Conservation (phyloP, 1,140 invertebrate species). For the Aricia agestis region DNA sequence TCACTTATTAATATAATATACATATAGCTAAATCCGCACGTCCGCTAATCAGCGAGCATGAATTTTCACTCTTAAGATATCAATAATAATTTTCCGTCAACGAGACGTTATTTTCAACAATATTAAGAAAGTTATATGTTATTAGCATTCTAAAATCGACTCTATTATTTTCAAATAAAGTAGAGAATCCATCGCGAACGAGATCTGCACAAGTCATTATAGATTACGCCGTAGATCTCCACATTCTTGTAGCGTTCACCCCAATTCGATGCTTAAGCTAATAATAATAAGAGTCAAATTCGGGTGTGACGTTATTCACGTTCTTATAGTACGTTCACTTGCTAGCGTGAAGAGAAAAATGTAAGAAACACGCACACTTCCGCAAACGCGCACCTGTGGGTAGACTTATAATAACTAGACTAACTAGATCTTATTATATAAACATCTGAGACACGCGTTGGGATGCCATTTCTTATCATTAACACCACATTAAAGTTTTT, state of each 20-base stretch:
- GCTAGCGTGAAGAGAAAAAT: slow-evolving; percentile 38
- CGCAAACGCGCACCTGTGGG: slow-evolving; percentile 8
- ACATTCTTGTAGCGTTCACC: background rate
- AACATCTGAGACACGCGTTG: background rate
- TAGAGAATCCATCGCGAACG: background rate
- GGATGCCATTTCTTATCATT: background rate
- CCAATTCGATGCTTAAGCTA: background rate
- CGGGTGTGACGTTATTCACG: background rate
- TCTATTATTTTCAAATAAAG: background rate
- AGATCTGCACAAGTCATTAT: slow-evolving; percentile 3
- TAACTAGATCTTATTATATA: background rate
- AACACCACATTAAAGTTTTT: background rate
- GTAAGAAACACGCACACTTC: slow-evolving; percentile 35
- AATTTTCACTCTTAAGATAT: background rate
- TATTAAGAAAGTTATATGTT: background rate
- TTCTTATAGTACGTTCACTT: slow-evolving; percentile 36
- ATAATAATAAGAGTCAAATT: background rate
- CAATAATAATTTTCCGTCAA: background rate
- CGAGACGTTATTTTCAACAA: background rate
- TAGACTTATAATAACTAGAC: background rate
- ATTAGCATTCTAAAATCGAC: background rate
- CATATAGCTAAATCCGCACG: background rate
- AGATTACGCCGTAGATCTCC: background rate
- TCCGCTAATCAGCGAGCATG: background rate
- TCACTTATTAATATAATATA: too few species aligned